These are phyloP conservation scores for Rhynchophorus ferrugineus DNA, from an alignment of 1,140 invertebrate species.

Conservation along the genomic window DNA sequence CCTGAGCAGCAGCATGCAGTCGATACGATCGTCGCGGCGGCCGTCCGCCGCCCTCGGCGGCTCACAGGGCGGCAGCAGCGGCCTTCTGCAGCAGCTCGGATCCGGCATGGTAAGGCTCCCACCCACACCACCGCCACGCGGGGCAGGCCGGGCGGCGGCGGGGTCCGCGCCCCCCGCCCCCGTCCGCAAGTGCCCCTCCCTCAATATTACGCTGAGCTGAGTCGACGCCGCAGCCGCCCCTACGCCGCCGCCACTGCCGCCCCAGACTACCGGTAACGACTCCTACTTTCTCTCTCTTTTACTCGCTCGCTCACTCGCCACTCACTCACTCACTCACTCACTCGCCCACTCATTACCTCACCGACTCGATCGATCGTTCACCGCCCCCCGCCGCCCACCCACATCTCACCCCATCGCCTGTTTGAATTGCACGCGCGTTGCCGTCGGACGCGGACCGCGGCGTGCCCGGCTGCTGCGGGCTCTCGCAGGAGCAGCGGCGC, in stretches of 20 bases:
- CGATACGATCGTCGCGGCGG: constrained; percentile 69
- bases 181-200: constrained; percentile 69
- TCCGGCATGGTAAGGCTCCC: constrained; percentile 81
- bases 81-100: constrained; percentile 73
- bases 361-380: too few species aligned
- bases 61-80: constrained; percentile 58
- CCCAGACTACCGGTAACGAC: constrained; percentile 12
- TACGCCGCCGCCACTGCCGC: constrained; percentile 3
- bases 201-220: constrained; percentile 52
- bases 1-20: constrained; percentile 73
- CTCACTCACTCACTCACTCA: background rate
- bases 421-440: too few species aligned
- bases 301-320: constrained; percentile 3
- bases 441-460: too few species aligned
- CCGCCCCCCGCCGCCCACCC: too few species aligned
- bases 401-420: too few species aligned
- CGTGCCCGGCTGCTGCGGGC: too few species aligned
- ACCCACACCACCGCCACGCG: constrained; percentile 52
- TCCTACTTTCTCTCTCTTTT: constrained; percentile 15
- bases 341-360: background rate
- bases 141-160: constrained; percentile 55
- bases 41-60: constrained; percentile 55
- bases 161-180: constrained; percentile 61
- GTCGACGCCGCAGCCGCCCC: constrained; percentile 30
- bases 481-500: too few species aligned